Base-by-base conservation (phyloP, 1,140 invertebrate species). In the Tetraneura akinire region DNA sequence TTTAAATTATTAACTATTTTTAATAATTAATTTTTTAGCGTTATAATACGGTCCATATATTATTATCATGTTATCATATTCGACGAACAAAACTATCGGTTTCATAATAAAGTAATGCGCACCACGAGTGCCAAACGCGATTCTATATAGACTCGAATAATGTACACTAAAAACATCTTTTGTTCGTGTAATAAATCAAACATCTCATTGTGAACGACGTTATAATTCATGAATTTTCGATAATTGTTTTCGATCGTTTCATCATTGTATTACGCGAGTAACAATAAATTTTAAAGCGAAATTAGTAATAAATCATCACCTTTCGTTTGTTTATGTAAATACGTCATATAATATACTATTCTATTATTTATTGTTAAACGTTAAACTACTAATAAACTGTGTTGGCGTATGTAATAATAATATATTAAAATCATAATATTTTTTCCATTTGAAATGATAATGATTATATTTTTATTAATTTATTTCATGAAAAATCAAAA, bases 131-230 rank as follows among this genome's bases (percentile, higher is more conserved):
- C 32, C 26, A 16, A 62, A 32, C 60, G 18, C 32, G 29, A 32
- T 14, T 32, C 29, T 62, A 26, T 32, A 62, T 62, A 11, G 29
- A 32, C 60, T 62, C 29, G 16, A 62, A 32, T 32, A 14, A 4
- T 47, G 13, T 14, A 47, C 45, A 47, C 45, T 47, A 10, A 13
- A 14, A 10, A n/a, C n/a, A 9, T 62, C 60, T 62, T 32, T 62
- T 62, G 60, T 62, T 62, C 29, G 18, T 23, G 60, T 62, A 11
- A 32, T 62, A 62, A 62, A 62, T 29, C 60, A 62, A 62, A 62
- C 18, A 62, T 62, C 29, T 62, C 29, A 37, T 62, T 32, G 26
- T 32, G 60, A 32, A 32, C 14, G 32, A 62, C 32, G 32, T 14
- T 62, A 32, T 18, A 4, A 37, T 37, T 3, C 8, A 37, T 3